phyloP scores from a whole-genome alignment of 2,113 vertebrate species.

The Baryphthengus martii region DNA sequence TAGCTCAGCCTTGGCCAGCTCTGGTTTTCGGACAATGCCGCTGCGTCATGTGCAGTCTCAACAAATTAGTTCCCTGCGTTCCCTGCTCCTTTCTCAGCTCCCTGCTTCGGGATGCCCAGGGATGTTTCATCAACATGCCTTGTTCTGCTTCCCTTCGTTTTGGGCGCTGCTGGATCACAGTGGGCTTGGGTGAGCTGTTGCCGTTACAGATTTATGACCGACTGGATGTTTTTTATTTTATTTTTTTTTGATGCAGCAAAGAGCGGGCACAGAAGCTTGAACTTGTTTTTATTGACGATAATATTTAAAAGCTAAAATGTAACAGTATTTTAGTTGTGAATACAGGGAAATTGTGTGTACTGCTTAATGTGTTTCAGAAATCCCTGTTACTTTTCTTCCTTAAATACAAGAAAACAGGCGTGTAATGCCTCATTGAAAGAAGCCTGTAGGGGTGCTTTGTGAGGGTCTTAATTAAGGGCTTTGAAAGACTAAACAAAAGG shows the following conservation, averaged over 20 bases:
- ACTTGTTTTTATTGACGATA: conserved; percentile 53
- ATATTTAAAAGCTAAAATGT: conserved; percentile 74
- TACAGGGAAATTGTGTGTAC: conserved; percentile 74
- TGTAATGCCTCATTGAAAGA: conserved; percentile 80
- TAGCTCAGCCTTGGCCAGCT: background rate
- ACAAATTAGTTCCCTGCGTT: background rate
- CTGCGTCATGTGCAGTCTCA: background rate
- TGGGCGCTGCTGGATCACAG: background rate
- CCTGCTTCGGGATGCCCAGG: background rate
- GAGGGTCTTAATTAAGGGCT: conserved; percentile 80
- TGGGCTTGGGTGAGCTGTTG: background rate
- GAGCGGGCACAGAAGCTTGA: background rate
- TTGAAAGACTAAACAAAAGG: conserved; percentile 82
- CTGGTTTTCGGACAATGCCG: background rate
- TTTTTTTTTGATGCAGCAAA: background rate
- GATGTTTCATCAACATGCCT: background rate
- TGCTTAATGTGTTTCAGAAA: conserved; percentile 78
- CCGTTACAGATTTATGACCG: background rate
- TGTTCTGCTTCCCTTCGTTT: background rate
- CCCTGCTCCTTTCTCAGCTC: background rate
- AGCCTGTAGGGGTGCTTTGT: conserved; percentile 75
- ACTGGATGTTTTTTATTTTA: background rate
- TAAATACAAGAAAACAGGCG: conserved; percentile 82
- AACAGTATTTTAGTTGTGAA: conserved; percentile 77
- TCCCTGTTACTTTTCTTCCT: conserved; percentile 71